phyloP scores from a whole-genome alignment of 1,140 invertebrate species.

The Meloidogyne hapla region DNA sequence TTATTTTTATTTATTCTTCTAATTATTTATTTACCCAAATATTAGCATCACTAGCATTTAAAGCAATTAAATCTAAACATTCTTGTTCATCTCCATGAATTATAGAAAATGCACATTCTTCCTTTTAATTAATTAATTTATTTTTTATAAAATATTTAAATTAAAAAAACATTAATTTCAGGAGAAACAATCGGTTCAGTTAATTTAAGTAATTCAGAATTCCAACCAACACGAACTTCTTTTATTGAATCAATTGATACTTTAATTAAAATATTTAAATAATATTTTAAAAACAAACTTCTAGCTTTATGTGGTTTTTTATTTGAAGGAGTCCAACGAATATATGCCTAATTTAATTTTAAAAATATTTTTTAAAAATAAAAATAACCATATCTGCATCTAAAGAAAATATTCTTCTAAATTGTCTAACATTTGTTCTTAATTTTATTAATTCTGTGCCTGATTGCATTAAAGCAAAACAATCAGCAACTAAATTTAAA shows the following conservation, averaged over 20 bases:
- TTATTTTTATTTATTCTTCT: not conserved
- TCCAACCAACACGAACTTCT: conserved; percentile 71
- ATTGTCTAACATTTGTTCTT: conserved; percentile 70
- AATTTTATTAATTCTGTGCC: conserved; percentile 70
- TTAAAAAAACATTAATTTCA: conserved; percentile 63
- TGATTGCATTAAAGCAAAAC: conserved; percentile 70
- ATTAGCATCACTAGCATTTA: conserved; percentile 71
- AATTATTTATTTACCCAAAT: conserved; percentile 70
- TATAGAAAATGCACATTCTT: conserved; percentile 72
- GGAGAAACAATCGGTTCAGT: conserved; percentile 66
- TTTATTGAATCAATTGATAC: conserved; percentile 69
- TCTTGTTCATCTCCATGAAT: conserved; percentile 71
- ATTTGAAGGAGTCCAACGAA: conserved; percentile 72
- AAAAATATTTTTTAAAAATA: not conserved
- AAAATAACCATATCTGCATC: conserved; percentile 67
- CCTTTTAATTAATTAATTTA: conserved; percentile 53
- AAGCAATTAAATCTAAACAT: conserved; percentile 71
- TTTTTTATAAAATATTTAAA: conserved; percentile 11
- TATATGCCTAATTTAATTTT: conserved; percentile 59
- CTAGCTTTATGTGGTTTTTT: conserved; percentile 72
- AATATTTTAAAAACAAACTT: conserved; percentile 65
- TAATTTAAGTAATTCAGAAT: conserved; percentile 69
- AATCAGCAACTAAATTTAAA: conserved; percentile 69
- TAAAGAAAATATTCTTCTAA: conserved; percentile 70
- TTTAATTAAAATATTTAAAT: conserved; percentile 56